Conservation (phyloP, 23 tunicate genomes). For the Oikopleura albicans region DNA sequence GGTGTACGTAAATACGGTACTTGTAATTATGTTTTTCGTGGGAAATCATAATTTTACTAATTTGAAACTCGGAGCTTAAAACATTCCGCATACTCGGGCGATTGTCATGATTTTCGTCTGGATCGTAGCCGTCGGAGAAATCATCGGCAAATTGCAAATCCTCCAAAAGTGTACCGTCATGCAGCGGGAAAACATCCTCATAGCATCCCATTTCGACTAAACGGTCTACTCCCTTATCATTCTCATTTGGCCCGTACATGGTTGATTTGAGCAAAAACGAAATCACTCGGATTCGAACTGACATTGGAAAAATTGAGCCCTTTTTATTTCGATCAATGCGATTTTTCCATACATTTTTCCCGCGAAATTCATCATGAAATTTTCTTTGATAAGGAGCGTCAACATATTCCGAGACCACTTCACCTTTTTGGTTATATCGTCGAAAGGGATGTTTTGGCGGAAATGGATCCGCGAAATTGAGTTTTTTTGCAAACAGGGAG, state of each 20-base stretch:
- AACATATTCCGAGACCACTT: background rate
- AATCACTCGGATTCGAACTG: background rate
- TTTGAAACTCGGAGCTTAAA: no score
- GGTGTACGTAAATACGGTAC: no score
- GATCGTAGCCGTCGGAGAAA: no score
- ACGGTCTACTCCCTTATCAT: conserved; percentile 15
- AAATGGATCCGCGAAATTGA: background rate
- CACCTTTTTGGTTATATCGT: background rate
- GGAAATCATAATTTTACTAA: no score
- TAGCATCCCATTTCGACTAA: conserved; percentile 17
- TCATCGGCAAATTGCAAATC: background rate
- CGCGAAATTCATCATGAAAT: background rate
- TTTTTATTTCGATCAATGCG: background rate
- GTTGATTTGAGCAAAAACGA: background rate
- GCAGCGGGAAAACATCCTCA: conserved; percentile 23
- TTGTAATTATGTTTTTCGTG: no score
- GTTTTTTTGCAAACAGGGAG: background rate
- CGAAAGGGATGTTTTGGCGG: background rate
- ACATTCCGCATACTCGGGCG: no score
- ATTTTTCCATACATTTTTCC: background rate
- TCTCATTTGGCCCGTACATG: background rate
- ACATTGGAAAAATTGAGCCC: background rate
- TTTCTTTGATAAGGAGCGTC: background rate
- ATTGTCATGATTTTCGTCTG: no score
- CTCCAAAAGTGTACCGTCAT: conserved; percentile 18